These are phyloP conservation scores for Tiaroga cobitis DNA, from an alignment of 2,797 vertebrate genomes.

Conservation along the genomic window DNA sequence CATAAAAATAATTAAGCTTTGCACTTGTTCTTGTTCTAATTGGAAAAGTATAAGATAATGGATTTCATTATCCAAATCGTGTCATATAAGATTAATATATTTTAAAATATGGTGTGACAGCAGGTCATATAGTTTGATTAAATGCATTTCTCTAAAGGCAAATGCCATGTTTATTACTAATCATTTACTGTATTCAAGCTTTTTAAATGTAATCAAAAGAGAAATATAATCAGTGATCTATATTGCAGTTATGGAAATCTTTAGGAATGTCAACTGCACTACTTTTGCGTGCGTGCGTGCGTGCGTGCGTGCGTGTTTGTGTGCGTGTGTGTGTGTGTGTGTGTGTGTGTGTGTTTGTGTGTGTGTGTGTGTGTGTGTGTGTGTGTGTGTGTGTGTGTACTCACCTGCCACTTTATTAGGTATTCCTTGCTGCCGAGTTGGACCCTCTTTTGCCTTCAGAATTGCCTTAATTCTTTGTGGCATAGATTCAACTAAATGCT, in stretches of 20 bases:
- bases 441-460: not conserved
- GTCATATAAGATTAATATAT: not conserved
- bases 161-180: not conserved
- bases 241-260: conserved; percentile 1
- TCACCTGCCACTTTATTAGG: too few relatives aligned
- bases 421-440: too few relatives aligned
- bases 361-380: too few relatives aligned
- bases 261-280: not conserved
- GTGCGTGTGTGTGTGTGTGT: too few relatives aligned
- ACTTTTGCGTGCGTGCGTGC: not conserved
- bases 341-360: too few relatives aligned
- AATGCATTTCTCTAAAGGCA: not conserved
- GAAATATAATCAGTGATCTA: not conserved
- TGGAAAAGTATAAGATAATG: not conserved
- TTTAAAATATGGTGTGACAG: not conserved
- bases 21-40: not conserved
- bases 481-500: not conserved
- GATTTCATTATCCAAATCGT: not conserved
- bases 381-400: too few relatives aligned
- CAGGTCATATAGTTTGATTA: not conserved
- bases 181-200: not conserved
- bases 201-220: not conserved
- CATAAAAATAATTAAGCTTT: not conserved
- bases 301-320: too few relatives aligned
- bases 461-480: not conserved